phyloP scores from a whole-genome alignment of 2,113 vertebrate species.

The Thinocorus orbignyianus region DNA sequence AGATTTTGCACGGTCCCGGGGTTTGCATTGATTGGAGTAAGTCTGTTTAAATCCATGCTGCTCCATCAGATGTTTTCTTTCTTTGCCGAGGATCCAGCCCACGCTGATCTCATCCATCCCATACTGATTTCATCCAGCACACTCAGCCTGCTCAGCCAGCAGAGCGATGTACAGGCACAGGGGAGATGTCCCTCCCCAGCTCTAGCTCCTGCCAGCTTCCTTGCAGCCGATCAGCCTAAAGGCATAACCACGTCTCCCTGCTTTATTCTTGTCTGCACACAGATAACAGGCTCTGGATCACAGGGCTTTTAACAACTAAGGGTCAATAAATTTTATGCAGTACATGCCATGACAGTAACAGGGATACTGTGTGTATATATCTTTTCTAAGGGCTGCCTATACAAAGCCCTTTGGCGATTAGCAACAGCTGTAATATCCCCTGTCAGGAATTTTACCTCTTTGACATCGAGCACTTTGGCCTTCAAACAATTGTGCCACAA shows the following conservation, averaged over 20 bases:
- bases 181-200: not conserved
- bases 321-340: not conserved
- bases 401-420: not conserved
- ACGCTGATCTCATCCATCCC: not conserved
- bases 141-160: not conserved
- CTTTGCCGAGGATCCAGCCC: not conserved
- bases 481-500: not conserved
- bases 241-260: not conserved
- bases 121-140: accelerated
- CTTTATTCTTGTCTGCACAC: not conserved
- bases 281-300: not conserved
- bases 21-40: not conserved
- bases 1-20: not conserved
- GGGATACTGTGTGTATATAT: not conserved
- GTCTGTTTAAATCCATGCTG: not conserved
- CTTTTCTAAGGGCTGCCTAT: not conserved
- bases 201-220: not conserved
- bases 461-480: not conserved
- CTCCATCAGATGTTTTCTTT: not conserved
- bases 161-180: accelerated
- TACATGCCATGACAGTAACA: not conserved
- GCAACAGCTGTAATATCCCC: not conserved
- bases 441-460: not conserved
- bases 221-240: not conserved
- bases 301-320: not conserved